Conservation (phyloP, 2,113 vertebrate species). For the Malaclemys terrapin region DNA sequence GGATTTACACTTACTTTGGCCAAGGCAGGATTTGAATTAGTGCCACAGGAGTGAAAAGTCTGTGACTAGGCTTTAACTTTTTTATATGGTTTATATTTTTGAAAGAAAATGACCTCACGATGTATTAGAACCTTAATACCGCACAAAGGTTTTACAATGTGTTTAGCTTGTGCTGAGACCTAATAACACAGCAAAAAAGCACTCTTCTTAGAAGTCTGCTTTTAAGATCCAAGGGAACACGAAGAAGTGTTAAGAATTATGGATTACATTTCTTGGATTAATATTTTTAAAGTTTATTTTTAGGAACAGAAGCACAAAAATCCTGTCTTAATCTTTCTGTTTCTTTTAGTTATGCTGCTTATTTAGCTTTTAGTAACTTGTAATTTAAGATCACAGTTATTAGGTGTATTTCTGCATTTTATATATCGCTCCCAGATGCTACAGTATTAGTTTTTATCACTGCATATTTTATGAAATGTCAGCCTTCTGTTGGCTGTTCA, state of each 20-base stretch:
- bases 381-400: conserved; percentile 90
- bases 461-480: conserved; percentile 93
- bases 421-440: conserved; percentile 90
- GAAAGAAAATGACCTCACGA: conserved; percentile 39
- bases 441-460: conserved; percentile 91
- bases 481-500: conserved; percentile 90
- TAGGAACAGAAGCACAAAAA: conserved; percentile 59
- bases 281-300: conserved; percentile 67
- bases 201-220: conserved; percentile 57
- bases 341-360: conserved; percentile 79
- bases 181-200: conserved; percentile 44
- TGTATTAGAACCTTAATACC: conserved; percentile 53
- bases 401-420: conserved; percentile 91
- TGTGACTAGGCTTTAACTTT: conserved; percentile 27
- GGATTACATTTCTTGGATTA: conserved; percentile 62
- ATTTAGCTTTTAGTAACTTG: conserved; percentile 86
- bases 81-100: conserved; percentile 45
- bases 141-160: conserved; percentile 47
- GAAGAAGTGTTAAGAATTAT: conserved; percentile 60
- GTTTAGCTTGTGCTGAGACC: conserved; percentile 57
- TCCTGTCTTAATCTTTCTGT: conserved; percentile 61
- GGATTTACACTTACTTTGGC: conserved; percentile 31
- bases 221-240: conserved; percentile 61
- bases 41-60: conserved; percentile 13
- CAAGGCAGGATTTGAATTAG: conserved; percentile 24